phyloP scores from a whole-genome alignment of 2,797 vertebrate genomes.

The Phoebastria nigripes region DNA sequence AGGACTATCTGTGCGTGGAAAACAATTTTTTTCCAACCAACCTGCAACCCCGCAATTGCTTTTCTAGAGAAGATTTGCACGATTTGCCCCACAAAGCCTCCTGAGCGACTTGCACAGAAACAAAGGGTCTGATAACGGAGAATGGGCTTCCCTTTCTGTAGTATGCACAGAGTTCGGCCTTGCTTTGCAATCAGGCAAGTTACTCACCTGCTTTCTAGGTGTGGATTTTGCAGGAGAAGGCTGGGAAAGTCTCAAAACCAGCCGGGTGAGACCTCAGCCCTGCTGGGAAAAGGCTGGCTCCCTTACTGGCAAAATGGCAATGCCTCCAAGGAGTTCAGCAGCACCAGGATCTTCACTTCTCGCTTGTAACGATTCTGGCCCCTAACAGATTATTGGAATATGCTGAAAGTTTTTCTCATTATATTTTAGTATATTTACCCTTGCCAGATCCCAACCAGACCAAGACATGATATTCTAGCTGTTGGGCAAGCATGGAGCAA shows the following conservation, averaged over 20 bases:
- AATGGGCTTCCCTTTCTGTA: rapidly evolving
- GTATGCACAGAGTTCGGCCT: neutral
- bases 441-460: neutral
- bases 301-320: neutral
- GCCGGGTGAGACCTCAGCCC: neutral
- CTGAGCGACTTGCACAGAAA: neutral
- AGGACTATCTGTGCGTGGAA: neutral
- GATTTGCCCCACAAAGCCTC: neutral
- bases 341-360: neutral
- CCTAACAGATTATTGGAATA: neutral
- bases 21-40: rapidly evolving
- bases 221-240: neutral
- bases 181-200: neutral
- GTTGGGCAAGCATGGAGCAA: neutral
- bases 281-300: neutral
- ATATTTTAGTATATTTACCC: neutral
- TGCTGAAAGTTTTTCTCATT: neutral
- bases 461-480: neutral
- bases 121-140: neutral
- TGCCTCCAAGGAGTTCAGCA: neutral
- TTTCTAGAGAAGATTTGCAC: neutral
- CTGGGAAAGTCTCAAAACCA: neutral
- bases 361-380: neutral
- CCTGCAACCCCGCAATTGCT: neutral
- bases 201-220: neutral